Evolutionary conservation across 2,888 invertebrate genomes (phyloP).

Genomic region (Pseudococcus viburni): DNA sequence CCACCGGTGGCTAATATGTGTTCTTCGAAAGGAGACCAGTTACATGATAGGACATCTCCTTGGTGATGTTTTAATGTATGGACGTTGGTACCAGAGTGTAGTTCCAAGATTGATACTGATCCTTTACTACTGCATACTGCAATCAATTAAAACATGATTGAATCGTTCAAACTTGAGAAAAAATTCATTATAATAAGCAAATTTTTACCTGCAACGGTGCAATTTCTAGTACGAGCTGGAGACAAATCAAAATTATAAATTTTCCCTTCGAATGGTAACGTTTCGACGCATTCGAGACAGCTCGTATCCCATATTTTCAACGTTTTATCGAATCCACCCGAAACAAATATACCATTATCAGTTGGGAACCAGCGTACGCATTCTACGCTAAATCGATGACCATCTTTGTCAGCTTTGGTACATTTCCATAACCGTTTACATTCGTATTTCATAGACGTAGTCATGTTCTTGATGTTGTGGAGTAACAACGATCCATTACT

Average conservation of each 20-base stretch:
- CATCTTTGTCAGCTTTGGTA: slow-evolving; percentile 40
- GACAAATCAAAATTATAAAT: slow-evolving; percentile 67
- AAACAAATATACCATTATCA: slow-evolving; percentile 67
- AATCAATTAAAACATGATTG: background rate
- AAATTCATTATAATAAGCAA: background rate
- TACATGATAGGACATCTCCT: slow-evolving; percentile 60
- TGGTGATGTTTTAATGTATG: slow-evolving; percentile 59
- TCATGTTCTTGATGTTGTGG: slow-evolving; percentile 65
- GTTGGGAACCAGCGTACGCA: slow-evolving; percentile 67
- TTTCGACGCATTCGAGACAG: slow-evolving; percentile 57
- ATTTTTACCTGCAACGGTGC: slow-evolving; percentile 66
- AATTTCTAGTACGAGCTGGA: slow-evolving; percentile 58
- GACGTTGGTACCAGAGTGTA: slow-evolving; percentile 49
- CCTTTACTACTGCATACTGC: slow-evolving; percentile 48
- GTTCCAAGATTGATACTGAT: slow-evolving; percentile 33
- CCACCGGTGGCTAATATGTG: slow-evolving; percentile 62
- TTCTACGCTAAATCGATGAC: slow-evolving; percentile 65
- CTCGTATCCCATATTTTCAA: slow-evolving; percentile 67
- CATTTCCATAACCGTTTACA: slow-evolving; percentile 64
- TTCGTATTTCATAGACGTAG: slow-evolving; percentile 38
- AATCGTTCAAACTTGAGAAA: background rate
- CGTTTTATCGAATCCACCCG: slow-evolving; percentile 64
- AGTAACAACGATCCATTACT: slow-evolving; percentile 65
- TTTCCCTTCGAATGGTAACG: slow-evolving; percentile 61
- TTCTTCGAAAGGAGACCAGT: slow-evolving; percentile 64